Evolutionary conservation across 2,888 invertebrate genomes (phyloP), one percentile per base, ranked within the genome.

Genomic region (Drosophila anomalata): DNA sequence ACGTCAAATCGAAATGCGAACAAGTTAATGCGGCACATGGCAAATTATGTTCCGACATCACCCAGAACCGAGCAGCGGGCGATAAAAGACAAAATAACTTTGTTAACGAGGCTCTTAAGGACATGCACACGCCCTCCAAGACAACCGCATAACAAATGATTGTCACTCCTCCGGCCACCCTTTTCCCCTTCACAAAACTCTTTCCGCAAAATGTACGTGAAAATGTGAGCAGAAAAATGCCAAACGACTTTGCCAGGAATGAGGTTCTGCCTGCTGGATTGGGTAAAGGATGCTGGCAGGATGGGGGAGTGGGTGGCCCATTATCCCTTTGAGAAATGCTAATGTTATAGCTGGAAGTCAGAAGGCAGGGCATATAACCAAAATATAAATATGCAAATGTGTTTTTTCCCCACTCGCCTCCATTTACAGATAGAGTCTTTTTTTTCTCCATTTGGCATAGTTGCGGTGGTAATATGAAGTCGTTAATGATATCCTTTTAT

Each of bases 71-170:
- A 84, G 78, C 78, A 76, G 68, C 75, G 70, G 57, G 77, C 70
- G 75, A 85, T 87, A 85, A 87, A 85, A 84, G 85, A 85, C 85
- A 85, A 85, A 85, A 85, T 85, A 87, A 85, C 87, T 87, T 85
- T 85, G 85, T 87, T 87, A 85, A 85, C 87, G 87, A 85, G 77
- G 82, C 79, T 75, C 81, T 85, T 84, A 82, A 77, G 70, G 59
- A 75, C 85, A 85, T 75, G 68, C 84, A 77, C 66, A 56, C 53
- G 26, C 26, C 51, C 39, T 12, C 62, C 46, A 24, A 51, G 48
- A 47, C 53, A 59, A 59, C 24, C 63, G 44, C 33, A 56, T 52
- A 69, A 53, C 61, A 73, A 70, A 66, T 69, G 58, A 39, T 53
- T 61, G 63, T 31, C 51, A 52, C 54, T 54, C 62, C 36, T 14